Base-by-base conservation (phyloP, 2,888 invertebrate species). In the Rugalucina vietnamica region DNA sequence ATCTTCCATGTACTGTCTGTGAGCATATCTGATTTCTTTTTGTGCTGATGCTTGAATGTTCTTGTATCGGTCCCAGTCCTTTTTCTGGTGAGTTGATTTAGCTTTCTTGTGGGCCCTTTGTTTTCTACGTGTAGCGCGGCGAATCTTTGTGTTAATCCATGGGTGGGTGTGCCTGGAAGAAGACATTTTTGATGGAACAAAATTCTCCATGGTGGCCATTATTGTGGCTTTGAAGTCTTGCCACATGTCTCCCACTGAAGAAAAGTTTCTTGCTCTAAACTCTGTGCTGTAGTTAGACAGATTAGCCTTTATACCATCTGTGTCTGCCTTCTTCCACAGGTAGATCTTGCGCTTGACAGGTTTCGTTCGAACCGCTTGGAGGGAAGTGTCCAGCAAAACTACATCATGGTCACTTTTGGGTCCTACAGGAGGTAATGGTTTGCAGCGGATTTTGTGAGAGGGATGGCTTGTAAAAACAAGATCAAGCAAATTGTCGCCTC, bases 351-450 rank as follows among this genome's bases (percentile, higher is more conserved):
- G 24, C 21, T 29, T 60, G 29, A 12, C 29, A 18, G 29, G 60
- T 21, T 60, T 60, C 5, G n/a, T 21, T n/a, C 54, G 54, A n/a
- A 8, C 4, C 8, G n/a, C 21, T 8, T 21, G 10, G 21, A 12
- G 54, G n/a, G 54, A 18, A 54, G n/a, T 18, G 21, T 54, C 54
- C 14, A 54, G n/a, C 12, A 8, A 21, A 4, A 54, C 54, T 4
- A 54, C n/a, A 43, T 27, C 72, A 72, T 72, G 27, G 43, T 72
- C 72, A 34, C 72, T 72, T 34, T 72, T 72, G 1, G 24, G 69
- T 69, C 69, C 69, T 12, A 69, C 18, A 10, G 34, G 69, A 27
- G 69, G 69, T 5, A 69, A 32, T n/a, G 69, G 69, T 24, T 69
- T 29, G 32, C 69, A 70, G 8, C 39, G 4, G 39, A 72, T n/a